A percentile compares a stretch with the other conserved stretches of the same genome.
Evolutionary conservation across 2,888 invertebrate genomes (phyloP).

Genomic region (Troides helena): DNA sequence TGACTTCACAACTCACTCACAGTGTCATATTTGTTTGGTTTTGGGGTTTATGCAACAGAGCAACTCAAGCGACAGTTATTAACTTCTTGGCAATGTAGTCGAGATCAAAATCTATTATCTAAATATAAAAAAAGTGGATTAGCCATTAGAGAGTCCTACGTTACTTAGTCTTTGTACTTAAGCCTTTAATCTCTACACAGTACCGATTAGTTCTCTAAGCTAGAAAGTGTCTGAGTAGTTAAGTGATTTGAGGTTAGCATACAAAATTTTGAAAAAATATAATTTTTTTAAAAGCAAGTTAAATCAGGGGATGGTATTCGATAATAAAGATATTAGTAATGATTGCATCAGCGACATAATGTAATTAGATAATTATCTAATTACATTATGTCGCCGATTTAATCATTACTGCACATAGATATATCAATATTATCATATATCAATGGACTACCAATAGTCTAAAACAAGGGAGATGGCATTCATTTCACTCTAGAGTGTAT

Average conservation of each 20-base stretch:
- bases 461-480: not conserved
- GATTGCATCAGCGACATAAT: not conserved
- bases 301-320: no score
- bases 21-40: no score
- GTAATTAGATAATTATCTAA: not conserved
- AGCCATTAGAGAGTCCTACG: not conserved
- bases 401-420: not conserved
- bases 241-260: no score
- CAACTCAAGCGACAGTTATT: no score
- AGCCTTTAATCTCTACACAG: not conserved
- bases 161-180: slow-evolving; percentile 1
- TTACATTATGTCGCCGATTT: no score
- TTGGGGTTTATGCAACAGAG: no score
- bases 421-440: not conserved
- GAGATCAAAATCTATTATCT: not conserved
- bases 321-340: no score
- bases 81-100: no score
- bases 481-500: not conserved
- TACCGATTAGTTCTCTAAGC: not conserved
- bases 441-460: not conserved
- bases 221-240: not conserved
- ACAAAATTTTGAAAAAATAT: no score
- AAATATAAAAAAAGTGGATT: not conserved
- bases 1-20: no score
- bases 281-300: no score